Base-by-base conservation (phyloP, 2,797 vertebrate genomes). In the Mastacembelus armatus region DNA sequence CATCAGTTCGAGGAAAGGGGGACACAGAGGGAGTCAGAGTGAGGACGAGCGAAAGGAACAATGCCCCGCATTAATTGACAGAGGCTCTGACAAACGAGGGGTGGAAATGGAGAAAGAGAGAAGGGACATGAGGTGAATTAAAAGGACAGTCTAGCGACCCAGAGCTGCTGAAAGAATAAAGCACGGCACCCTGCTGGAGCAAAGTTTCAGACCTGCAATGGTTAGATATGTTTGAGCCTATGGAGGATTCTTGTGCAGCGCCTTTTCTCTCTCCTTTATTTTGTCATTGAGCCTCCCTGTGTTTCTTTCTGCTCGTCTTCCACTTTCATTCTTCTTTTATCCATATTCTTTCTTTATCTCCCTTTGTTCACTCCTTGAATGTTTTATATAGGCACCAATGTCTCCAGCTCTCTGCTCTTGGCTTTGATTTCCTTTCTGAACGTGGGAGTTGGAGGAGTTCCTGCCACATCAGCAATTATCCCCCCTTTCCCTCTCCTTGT, bases 381-480 rank as follows among this genome's bases (percentile, higher is more conserved):
- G 54, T 59, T 38, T 35, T n/a, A 26, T 44, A 16, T n/a, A 54
- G 56, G 43, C 62, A 56, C 57, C 44, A 26, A 50, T 38, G 16
- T 73, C 70, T 71, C 49, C 50, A 24, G 42, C 51, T 65, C 38
- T 47, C 39, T 6, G 27, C 55, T 72, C 40, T 40, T 24, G 54
- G 72, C 60, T 81, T 62, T 63, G 55, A 71, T 77, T 66, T 84
- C 47, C 50, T 43, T 19, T 48, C 36, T 59, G 21, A 47, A 71
- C n/a, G 40, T 73, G 77, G 73, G 71, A 80, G 55, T 74, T 80
- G 67, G 62, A 78, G 32, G 64, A 76, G 57, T 60, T 59, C 73
- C 43, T 74, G 77, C 80, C 56, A 68, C 80, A 47, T 87, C 83
- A 83, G 77, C 83, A 71, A 39, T 79, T 69, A 80, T 66, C 32